Evolutionary conservation across 2,797 vertebrate species (phyloP).

Genomic region (Argyrosomus regius): DNA sequence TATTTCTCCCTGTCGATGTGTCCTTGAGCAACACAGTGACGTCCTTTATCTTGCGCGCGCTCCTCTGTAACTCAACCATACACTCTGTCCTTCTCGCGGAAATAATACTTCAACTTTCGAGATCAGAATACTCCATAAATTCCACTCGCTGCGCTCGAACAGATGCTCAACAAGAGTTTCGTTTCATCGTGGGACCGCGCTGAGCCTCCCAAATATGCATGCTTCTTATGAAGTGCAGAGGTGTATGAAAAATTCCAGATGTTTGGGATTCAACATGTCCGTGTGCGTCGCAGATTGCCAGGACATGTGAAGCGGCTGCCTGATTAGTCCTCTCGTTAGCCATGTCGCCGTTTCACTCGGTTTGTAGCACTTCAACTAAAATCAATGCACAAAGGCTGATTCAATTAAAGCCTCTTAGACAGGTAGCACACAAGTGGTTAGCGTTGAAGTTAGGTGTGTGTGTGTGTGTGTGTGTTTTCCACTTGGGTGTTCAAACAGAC

Average conservation of each 20-base stretch:
- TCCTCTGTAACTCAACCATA: neutral
- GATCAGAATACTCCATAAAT: conserved; percentile 21
- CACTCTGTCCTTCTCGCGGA: conserved; percentile 1
- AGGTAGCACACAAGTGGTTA: conserved; percentile 31
- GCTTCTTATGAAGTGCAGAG: conserved; percentile 10
- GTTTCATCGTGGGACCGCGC: neutral
- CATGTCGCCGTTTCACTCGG: conserved; percentile 33
- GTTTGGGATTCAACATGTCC: conserved; percentile 27
- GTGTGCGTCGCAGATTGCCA: conserved; percentile 25
- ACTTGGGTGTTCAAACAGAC: conserved; percentile 2
- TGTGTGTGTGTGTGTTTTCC: conserved; percentile 29
- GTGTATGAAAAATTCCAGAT: conserved; percentile 37
- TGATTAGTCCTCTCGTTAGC: conserved; percentile 55
- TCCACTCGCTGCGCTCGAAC: conserved; percentile 7
- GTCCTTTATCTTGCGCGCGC: too few species aligned
- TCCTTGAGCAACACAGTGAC: conserved; percentile 25
- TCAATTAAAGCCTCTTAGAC: conserved; percentile 67
- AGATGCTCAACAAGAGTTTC: neutral
- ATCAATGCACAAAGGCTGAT: conserved; percentile 74
- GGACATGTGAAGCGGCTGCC: conserved; percentile 43
- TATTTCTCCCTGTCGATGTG: conserved; percentile 15
- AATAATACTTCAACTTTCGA: neutral
- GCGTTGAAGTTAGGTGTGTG: neutral
- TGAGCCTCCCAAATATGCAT: neutral
- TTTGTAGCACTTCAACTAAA: conserved; percentile 69